phyloP scores from a whole-genome alignment of 1,140 invertebrate genomes.

The Cecropterus lyciades region DNA sequence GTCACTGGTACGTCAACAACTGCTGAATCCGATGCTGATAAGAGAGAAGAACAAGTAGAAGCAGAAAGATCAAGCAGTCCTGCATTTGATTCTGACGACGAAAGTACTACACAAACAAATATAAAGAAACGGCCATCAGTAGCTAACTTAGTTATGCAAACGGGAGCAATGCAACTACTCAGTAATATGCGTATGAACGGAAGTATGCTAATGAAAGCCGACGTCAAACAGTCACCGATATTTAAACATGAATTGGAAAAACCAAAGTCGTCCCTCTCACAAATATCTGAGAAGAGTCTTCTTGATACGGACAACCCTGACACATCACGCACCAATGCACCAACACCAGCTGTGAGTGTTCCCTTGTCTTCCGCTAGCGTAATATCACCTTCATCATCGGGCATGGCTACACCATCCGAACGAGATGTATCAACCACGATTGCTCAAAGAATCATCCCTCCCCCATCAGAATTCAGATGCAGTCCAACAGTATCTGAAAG shows the following conservation, averaged over 20 bases:
- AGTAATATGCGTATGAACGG: slow-evolving; percentile 86
- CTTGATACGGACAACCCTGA: slow-evolving; percentile 86
- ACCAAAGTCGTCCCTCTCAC: slow-evolving; percentile 85
- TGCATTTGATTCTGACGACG: slow-evolving; percentile 97
- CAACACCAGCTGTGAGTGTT: slow-evolving; percentile 58
- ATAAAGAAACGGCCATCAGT: slow-evolving; percentile 86
- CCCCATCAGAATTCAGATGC: slow-evolving; percentile 89
- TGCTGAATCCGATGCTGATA: slow-evolving; percentile 79
- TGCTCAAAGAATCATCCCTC: slow-evolving; percentile 88
- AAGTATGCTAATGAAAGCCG: slow-evolving; percentile 81
- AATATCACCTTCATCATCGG: slow-evolving; percentile 73
- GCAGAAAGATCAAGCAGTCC: slow-evolving; percentile 97
- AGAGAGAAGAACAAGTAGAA: slow-evolving; percentile 86
- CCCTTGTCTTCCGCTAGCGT: slow-evolving; percentile 62
- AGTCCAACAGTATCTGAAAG: slow-evolving; percentile 87
- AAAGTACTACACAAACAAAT: slow-evolving; percentile 85
- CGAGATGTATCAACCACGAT: slow-evolving; percentile 83
- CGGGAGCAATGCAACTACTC: slow-evolving; percentile 84
- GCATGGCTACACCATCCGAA: slow-evolving; percentile 75
- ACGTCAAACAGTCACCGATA: slow-evolving; percentile 62
- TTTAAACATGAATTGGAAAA: slow-evolving; percentile 68
- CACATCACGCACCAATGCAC: slow-evolving; percentile 59
- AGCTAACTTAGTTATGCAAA: slow-evolving; percentile 87
- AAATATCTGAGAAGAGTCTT: slow-evolving; percentile 88
- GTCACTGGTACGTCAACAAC: slow-evolving; percentile 86